These are phyloP conservation scores for Cynodonichthys magdalenae DNA, from an alignment of 2,797 vertebrate genomes.

Conservation along the genomic window DNA sequence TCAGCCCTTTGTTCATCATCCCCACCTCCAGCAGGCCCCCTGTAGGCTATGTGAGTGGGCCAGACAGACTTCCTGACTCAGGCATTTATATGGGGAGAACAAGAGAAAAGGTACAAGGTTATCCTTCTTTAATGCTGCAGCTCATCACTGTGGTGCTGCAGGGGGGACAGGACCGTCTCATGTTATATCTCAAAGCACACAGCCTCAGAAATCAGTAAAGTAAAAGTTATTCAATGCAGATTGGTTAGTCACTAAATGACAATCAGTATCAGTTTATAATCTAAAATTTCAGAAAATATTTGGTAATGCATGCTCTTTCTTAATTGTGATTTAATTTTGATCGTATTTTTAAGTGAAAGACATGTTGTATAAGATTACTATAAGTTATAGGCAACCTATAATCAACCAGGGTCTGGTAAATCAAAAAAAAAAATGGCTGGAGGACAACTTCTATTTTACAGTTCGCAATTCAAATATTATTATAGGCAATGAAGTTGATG, in stretches of 20 bases:
- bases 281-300: too few relatives aligned
- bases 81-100: slow-evolving; percentile 67
- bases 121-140: slow-evolving; percentile 29
- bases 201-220: slow-evolving; percentile 2
- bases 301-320: too few relatives aligned
- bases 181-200: slow-evolving; percentile 26
- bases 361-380: too few relatives aligned
- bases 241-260: too few relatives aligned
- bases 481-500: not conserved
- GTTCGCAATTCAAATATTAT: not conserved
- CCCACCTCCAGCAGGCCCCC: slow-evolving; percentile 38
- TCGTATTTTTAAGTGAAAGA: too few relatives aligned
- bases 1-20: slow-evolving; percentile 70
- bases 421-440: too few relatives aligned
- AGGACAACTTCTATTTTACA: too few relatives aligned
- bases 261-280: too few relatives aligned
- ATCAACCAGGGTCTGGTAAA: too few relatives aligned
- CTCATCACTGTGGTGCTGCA: slow-evolving; percentile 25
- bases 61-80: slow-evolving; percentile 81
- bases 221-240: not conserved
- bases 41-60: slow-evolving; percentile 65
- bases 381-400: too few relatives aligned
- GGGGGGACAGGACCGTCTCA: slow-evolving; percentile 25
- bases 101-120: slow-evolving; percentile 38
- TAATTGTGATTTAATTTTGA: too few relatives aligned